Conservation (phyloP, 2,888 invertebrate species). For the Polymixis flavicincta region DNA sequence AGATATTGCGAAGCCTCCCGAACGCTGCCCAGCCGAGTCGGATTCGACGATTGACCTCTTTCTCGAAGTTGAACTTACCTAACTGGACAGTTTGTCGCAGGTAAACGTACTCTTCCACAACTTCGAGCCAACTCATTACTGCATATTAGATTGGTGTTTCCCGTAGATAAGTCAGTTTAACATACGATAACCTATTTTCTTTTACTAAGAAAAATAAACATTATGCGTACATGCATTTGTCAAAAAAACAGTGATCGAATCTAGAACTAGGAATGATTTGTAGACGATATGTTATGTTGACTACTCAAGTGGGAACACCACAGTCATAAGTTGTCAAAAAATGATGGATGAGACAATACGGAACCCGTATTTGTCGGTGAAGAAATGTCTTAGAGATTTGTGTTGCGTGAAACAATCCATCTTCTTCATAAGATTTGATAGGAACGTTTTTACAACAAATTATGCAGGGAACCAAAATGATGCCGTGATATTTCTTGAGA, state of each 20-base stretch:
- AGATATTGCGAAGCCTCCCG: too few relatives aligned
- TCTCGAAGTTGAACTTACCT: too few relatives aligned
- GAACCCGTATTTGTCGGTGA: constrained; percentile 57
- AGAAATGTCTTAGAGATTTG: constrained; percentile 60
- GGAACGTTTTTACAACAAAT: constrained; percentile 41
- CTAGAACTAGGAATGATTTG: constrained; percentile 60
- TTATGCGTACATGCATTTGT: constrained; percentile 1
- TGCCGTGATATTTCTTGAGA: constrained; percentile 5
- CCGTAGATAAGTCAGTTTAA: constrained; percentile 19
- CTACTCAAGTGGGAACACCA: constrained; percentile 51
- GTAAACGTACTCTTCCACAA: too few relatives aligned
- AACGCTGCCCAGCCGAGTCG: too few relatives aligned
- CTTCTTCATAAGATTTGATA: constrained; percentile 48
- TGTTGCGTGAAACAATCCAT: constrained; percentile 56
- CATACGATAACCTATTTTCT: constrained; percentile 18
- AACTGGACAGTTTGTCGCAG: too few relatives aligned
- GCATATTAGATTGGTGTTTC: not conserved
- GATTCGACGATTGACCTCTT: too few relatives aligned
- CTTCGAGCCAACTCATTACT: too few relatives aligned
- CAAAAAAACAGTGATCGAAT: constrained; percentile 40
- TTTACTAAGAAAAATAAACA: not conserved
- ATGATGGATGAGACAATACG: constrained; percentile 63
- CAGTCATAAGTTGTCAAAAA: constrained; percentile 58
- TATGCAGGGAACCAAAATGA: constrained; percentile 37
- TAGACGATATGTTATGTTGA: constrained; percentile 59